These are phyloP conservation scores for Colinus virginianus DNA, from an alignment of 2,113 vertebrate species.

Conservation along the genomic window DNA sequence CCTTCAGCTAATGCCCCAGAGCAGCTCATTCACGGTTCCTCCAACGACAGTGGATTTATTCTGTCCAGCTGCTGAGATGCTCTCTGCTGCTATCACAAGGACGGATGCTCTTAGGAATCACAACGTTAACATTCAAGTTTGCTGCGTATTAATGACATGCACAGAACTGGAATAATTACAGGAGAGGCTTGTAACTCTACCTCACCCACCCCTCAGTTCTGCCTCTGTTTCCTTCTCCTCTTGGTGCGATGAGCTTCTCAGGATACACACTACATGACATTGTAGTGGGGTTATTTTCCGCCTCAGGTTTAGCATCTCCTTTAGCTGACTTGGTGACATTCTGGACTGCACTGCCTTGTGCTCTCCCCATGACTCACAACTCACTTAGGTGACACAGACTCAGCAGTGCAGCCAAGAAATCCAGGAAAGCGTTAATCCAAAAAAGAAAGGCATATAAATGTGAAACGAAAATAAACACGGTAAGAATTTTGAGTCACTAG, in stretches of 20 bases:
- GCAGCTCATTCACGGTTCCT: not conserved
- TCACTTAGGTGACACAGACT: not conserved
- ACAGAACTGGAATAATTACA: not conserved
- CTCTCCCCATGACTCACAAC: not conserved
- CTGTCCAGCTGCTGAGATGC: not conserved
- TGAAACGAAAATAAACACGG: not conserved
- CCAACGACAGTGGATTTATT: not conserved
- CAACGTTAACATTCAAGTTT: not conserved
- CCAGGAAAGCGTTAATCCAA: not conserved
- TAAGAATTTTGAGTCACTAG: not conserved
- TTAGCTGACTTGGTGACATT: not conserved
- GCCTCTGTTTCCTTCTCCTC: not conserved
- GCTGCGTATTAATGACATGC: not conserved
- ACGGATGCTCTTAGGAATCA: not conserved
- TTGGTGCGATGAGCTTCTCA: not conserved
- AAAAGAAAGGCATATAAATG: not conserved
- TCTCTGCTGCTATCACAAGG: not conserved
- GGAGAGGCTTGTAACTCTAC: not conserved
- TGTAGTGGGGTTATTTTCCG: not conserved
- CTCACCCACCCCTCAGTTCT: not conserved
- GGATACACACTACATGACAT: not conserved
- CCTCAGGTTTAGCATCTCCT: not conserved
- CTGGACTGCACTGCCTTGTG: not conserved
- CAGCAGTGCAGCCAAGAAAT: not conserved
- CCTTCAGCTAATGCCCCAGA: not conserved